Conservation (phyloP, 2,113 vertebrate genomes). For the Leiothrix lutea region DNA sequence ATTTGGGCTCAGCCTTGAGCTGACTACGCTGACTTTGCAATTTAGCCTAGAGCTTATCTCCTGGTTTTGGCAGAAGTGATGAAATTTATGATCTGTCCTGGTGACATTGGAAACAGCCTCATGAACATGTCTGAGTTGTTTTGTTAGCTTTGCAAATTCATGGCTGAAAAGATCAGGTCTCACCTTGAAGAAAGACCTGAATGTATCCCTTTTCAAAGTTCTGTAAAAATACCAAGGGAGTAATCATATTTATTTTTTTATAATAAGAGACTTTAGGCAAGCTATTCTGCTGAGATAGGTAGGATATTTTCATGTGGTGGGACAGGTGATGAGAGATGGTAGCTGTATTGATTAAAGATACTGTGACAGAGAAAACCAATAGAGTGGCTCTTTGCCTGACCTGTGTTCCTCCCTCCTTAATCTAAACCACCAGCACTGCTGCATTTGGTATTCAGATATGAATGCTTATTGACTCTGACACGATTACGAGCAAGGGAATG, state of each 20-base stretch:
- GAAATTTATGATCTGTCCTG: constrained; percentile 9
- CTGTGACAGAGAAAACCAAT: neutral
- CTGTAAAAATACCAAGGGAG: neutral
- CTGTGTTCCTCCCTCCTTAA: constrained; percentile 1
- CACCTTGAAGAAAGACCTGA: constrained; percentile 23
- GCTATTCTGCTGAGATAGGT: neutral
- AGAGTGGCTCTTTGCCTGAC: neutral
- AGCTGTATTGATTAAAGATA: neutral
- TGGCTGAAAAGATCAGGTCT: neutral
- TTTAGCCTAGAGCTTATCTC: constrained; percentile 23
- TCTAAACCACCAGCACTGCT: constrained; percentile 24
- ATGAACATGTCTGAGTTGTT: constrained; percentile 14
- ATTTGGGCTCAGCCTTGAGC: neutral
- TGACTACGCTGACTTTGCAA: constrained; percentile 16
- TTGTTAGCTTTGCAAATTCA: constrained; percentile 8
- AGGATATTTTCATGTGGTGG: neutral
- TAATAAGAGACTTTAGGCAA: neutral
- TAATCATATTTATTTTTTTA: neutral
- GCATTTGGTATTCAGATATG: constrained; percentile 12
- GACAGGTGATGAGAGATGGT: neutral
- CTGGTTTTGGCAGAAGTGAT: neutral
- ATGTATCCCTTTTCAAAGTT: neutral
- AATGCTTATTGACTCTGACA: constrained; percentile 55
- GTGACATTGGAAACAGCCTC: neutral
- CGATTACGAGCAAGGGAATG: neutral